Conservation (phyloP, 2,113 vertebrate genomes). For the Forbesichthys agassizii region DNA sequence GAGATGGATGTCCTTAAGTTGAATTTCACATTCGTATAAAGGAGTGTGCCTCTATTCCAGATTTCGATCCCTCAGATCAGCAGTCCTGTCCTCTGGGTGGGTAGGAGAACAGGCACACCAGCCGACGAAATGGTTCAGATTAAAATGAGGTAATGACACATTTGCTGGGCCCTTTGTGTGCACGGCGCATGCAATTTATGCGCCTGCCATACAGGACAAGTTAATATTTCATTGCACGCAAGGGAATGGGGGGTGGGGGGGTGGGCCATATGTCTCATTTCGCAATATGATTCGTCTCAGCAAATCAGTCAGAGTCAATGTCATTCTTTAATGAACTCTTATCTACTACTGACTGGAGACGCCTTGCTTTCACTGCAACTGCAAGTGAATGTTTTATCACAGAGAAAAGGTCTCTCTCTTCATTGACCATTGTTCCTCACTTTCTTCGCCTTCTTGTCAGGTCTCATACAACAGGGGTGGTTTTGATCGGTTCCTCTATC, state of each 20-base stretch:
- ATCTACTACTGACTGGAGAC: conserved; percentile 33
- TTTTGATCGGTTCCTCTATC: no score
- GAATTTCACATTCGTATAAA: conserved; percentile 43
- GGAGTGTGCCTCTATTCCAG: conserved; percentile 49
- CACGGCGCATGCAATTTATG: conserved; percentile 67
- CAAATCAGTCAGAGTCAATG: conserved; percentile 73
- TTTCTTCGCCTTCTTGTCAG: not conserved
- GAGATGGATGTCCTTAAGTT: conserved; percentile 46
- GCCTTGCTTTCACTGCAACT: conserved; percentile 36
- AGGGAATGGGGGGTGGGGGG: conserved; percentile 43
- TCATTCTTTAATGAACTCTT: conserved; percentile 71
- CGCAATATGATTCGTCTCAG: conserved; percentile 73
- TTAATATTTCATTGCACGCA: conserved; percentile 74
- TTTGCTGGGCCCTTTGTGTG: conserved; percentile 67
- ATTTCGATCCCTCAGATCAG: conserved; percentile 58
- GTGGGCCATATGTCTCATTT: conserved; percentile 70
- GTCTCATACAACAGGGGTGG: no score
- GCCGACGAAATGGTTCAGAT: conserved; percentile 66
- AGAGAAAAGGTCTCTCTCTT: conserved; percentile 14
- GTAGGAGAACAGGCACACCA: conserved; percentile 37
- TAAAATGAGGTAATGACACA: conserved; percentile 76
- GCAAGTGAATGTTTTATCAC: conserved; percentile 39
- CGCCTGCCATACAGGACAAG: conserved; percentile 58
- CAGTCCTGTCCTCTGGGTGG: conserved; percentile 60
- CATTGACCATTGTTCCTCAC: not conserved